A percentile compares a stretch with the other conserved stretches of the same genome.
Evolutionary conservation across 2,797 vertebrate genomes (phyloP).

Genomic region (Danio choprae): DNA sequence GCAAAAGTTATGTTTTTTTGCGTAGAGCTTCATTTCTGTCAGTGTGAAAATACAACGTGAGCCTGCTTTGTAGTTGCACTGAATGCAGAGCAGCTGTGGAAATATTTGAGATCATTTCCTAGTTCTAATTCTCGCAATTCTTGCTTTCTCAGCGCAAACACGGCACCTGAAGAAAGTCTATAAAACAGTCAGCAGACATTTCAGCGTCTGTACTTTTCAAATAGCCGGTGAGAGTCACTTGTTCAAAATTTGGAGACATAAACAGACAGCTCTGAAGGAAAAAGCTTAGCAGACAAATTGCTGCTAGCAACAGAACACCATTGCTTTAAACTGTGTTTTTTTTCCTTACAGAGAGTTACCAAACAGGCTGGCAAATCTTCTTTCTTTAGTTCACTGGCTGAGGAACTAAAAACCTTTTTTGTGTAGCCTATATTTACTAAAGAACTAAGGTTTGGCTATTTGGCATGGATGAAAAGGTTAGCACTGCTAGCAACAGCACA

Average conservation of each 20-base stretch:
- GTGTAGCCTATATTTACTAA: not conserved
- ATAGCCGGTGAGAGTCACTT: conserved; percentile 13
- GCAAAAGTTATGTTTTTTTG: not conserved
- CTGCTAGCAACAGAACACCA: conserved; percentile 24
- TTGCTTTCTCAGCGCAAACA: conserved; percentile 24
- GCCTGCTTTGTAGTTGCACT: conserved; percentile 8
- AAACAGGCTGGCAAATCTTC: not conserved
- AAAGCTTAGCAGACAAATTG: conserved; percentile 21
- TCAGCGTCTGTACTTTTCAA: conserved; percentile 16
- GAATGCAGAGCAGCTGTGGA: conserved; percentile 29
- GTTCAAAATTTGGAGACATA: conserved; percentile 19
- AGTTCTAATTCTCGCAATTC: conserved; percentile 10
- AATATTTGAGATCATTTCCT: conserved; percentile 44
- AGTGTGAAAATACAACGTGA: conserved; percentile 13
- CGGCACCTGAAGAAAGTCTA: conserved; percentile 28
- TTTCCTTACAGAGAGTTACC: not conserved
- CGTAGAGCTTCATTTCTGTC: not conserved
- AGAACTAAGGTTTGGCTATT: not conserved
- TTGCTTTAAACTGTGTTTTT: conserved; percentile 4
- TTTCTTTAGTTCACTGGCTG: not conserved
- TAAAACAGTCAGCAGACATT: conserved; percentile 21
- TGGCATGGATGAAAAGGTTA: not conserved
- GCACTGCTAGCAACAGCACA: no score
- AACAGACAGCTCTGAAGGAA: conserved; percentile 28
- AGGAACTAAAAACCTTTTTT: not conserved